Base-by-base conservation (phyloP, 2,888 invertebrate species). In the Eupelmus urozonus region DNA sequence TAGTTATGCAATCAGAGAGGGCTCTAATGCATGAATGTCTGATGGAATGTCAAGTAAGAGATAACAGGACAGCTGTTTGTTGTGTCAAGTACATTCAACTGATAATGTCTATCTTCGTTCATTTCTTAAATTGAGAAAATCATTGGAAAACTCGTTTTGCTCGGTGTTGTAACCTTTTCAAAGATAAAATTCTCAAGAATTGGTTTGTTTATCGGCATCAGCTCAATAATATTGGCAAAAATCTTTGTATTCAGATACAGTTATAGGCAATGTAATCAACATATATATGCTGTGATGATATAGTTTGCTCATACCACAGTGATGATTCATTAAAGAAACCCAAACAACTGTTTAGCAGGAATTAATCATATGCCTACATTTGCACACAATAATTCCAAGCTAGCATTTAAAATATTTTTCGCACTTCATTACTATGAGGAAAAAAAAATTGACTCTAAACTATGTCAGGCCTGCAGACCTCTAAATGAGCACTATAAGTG, bases 381-480 rank as follows among this genome's bases (percentile, higher is more conserved):
- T 51, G 29, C 40, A 59, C 11, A 7, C 18, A 70, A 49, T 49
- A 49, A 23, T 74, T 49, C 27, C 34, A 65, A 5, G 3, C 27
- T 29, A 40, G n/a, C n/a, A 40, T 42, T 42, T 55, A 40, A 49
- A 53, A 57, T 23, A 73, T 63, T 25, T 34, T 55, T 57, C 11
- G 53, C 11, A 20, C 16, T 65, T 59, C 42, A 53, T 62, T 45
- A 51, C 49, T 60, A 42, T 40, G n/a, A 55, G 42, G 2, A 67
- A 59, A 67, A 79, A 70, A 74, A 42, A 69, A 67, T 77, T 81
- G 25, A n/a, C 51, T 71, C 34, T n/a, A 71, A 75, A 72, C 72
- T 57, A 29, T 78, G 69, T 74, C 69, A 80, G n/a, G 65, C 16
- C 57, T 29, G 40, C 62, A 77, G 63, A 72, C 73, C 63, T 69